These are phyloP conservation scores for Acronicta leporina DNA, from an alignment of 2,888 invertebrate species.

Conservation along the genomic window DNA sequence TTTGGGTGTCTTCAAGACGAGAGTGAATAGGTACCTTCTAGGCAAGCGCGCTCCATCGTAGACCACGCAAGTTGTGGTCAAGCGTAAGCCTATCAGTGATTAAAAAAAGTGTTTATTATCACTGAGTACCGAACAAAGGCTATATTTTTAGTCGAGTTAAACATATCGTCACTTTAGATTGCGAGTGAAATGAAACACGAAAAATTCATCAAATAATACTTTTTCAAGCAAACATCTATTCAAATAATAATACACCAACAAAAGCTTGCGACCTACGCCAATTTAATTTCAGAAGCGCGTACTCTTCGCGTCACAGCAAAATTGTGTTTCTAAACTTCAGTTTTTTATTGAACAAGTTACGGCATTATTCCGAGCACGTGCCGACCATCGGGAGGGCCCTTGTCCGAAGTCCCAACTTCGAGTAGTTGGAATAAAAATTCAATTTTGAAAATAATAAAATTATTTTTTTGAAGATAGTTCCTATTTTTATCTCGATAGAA, in stretches of 20 bases:
- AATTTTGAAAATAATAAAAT: slow-evolving; percentile 43
- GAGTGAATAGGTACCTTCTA: no score
- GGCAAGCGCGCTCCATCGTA: no score
- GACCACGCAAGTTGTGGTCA: no score
- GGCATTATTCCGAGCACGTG: slow-evolving; percentile 47
- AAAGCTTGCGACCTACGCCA: slow-evolving; percentile 28
- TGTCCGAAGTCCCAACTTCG: slow-evolving; percentile 21
- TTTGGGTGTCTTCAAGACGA: no score
- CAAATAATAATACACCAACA: background rate
- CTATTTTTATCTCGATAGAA: background rate
- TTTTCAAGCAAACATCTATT: no score
- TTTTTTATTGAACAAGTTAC: slow-evolving; percentile 56
- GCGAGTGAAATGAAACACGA: no score
- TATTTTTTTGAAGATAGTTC: slow-evolving; percentile 9
- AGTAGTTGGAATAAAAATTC: slow-evolving; percentile 36
- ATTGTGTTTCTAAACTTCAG: slow-evolving; percentile 44
- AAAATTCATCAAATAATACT: no score
- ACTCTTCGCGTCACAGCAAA: slow-evolving; percentile 26
- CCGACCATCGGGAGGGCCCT: slow-evolving; percentile 20
- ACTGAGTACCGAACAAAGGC: no score
- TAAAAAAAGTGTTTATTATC: no score
- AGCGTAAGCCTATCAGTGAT: no score
- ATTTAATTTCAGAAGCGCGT: slow-evolving; percentile 16
- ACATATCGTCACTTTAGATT: no score
- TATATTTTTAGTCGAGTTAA: no score